phyloP scores from a whole-genome alignment of 2,888 invertebrate genomes.

The Drosophila phalerata region DNA sequence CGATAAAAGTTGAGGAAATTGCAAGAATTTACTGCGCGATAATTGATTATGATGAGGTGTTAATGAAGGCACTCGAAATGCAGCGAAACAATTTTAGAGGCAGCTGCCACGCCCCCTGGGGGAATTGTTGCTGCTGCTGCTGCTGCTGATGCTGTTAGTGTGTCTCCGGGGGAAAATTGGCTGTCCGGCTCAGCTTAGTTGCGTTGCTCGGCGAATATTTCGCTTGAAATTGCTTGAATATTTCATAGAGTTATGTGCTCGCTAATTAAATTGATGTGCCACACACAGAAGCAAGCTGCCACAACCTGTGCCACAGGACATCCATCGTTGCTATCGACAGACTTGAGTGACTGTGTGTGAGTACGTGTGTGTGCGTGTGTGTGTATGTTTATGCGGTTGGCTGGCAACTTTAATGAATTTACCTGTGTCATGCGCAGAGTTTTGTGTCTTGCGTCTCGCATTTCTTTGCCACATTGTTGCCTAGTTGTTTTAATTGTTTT shows the following conservation, averaged over 20 bases:
- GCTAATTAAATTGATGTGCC: slow-evolving; percentile 81
- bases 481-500: slow-evolving; percentile 56
- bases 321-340: slow-evolving; percentile 61
- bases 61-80: slow-evolving; percentile 55
- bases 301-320: slow-evolving; percentile 56
- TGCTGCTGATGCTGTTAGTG: background rate
- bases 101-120: slow-evolving; percentile 2
- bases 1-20: slow-evolving; percentile 8
- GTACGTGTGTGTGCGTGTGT: slow-evolving; percentile 3
- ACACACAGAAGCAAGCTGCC: slow-evolving; percentile 58
- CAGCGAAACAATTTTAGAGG: slow-evolving; percentile 20
- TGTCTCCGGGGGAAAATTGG: slow-evolving; percentile 46
- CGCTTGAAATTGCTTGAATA: slow-evolving; percentile 75
- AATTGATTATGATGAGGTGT: slow-evolving; percentile 69
- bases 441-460: slow-evolving; percentile 46
- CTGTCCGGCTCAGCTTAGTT: slow-evolving; percentile 52
- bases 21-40: slow-evolving; percentile 25
- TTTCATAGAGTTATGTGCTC: slow-evolving; percentile 78
- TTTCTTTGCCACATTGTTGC: slow-evolving; percentile 48
- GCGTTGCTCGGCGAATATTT: slow-evolving; percentile 65
- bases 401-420: slow-evolving; percentile 78
- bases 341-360: slow-evolving; percentile 24
- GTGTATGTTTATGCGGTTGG: slow-evolving; percentile 25
- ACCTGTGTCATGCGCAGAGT: slow-evolving; percentile 70
- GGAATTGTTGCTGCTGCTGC: background rate